phyloP scores from a whole-genome alignment of 2,888 invertebrate genomes.

The Pocota personata region DNA sequence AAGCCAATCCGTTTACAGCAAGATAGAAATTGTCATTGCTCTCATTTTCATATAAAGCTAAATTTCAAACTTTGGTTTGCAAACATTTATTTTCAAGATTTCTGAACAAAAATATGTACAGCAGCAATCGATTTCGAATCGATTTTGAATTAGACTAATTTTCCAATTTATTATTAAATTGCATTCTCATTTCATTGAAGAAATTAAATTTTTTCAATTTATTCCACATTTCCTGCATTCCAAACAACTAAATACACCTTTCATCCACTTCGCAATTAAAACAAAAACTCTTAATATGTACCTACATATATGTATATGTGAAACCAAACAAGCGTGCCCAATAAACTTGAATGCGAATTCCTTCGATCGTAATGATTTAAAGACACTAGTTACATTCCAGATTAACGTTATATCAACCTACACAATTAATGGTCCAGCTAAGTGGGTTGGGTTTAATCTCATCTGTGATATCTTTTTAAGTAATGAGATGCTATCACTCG shows the following conservation, averaged over 20 bases:
- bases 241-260: background rate
- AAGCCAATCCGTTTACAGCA: no score
- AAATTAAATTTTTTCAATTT: background rate
- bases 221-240: background rate
- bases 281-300: background rate
- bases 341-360: slow-evolving; percentile 34
- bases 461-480: background rate
- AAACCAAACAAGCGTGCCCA: slow-evolving; percentile 8
- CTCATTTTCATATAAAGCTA: no score
- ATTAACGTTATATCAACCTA: slow-evolving; percentile 36
- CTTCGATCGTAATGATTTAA: slow-evolving; percentile 22
- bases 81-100: no score
- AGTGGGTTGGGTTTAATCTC: slow-evolving; percentile 14
- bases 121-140: no score
- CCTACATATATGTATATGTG: background rate
- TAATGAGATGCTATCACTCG: slow-evolving; percentile 8
- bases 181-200: background rate
- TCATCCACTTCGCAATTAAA: slow-evolving; percentile 6
- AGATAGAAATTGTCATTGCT: no score
- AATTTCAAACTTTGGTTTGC: no score
- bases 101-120: no score
- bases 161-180: no score
- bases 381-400: background rate
- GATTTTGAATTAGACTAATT: no score
- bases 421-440: slow-evolving; percentile 1